Evolutionary conservation across 2,113 vertebrate genomes (phyloP).

Genomic region (Mesembrinibis cayennensis): DNA sequence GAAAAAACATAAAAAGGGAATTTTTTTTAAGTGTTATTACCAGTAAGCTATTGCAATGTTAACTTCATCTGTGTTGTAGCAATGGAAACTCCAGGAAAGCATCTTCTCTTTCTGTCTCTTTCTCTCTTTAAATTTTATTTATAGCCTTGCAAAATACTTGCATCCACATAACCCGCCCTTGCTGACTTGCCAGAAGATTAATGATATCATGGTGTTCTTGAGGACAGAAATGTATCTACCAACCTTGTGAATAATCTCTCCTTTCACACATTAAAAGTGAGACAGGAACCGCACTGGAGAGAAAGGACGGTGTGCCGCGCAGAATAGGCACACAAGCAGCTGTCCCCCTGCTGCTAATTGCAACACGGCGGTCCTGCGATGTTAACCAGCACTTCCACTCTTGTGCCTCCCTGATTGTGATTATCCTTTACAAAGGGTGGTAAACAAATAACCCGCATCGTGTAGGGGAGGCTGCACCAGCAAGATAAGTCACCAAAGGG

Average conservation of each 20-base stretch:
- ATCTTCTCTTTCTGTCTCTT: constrained; percentile 68
- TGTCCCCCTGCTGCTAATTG: constrained; percentile 48
- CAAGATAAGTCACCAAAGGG: background rate
- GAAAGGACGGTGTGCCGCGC: constrained; percentile 53
- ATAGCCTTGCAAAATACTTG: constrained; percentile 75
- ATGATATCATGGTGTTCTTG: constrained; percentile 73
- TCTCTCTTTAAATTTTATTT: constrained; percentile 78
- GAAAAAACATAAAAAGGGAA: constrained; percentile 38
- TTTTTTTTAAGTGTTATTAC: constrained; percentile 60
- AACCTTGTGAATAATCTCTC: constrained; percentile 70
- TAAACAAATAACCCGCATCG: fast-evolving
- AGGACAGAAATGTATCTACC: constrained; percentile 74
- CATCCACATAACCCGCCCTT: constrained; percentile 72
- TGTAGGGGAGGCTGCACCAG: fast-evolving
- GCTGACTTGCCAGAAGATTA: constrained; percentile 75
- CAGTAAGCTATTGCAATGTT: constrained; percentile 53
- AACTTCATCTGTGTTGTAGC: constrained; percentile 35
- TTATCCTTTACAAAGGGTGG: fast-evolving
- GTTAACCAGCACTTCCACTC: constrained; percentile 27
- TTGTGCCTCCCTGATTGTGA: background rate
- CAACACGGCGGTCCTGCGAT: background rate
- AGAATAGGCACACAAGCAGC: constrained; percentile 27
- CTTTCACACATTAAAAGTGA: constrained; percentile 67
- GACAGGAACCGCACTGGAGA: constrained; percentile 41
- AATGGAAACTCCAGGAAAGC: constrained; percentile 53